Percentiles rank a stretch among this genome's conserved stretches.
These are phyloP conservation scores for Cylas formicarius DNA, from an alignment of 1,140 invertebrate species.

Conservation along the genomic window DNA sequence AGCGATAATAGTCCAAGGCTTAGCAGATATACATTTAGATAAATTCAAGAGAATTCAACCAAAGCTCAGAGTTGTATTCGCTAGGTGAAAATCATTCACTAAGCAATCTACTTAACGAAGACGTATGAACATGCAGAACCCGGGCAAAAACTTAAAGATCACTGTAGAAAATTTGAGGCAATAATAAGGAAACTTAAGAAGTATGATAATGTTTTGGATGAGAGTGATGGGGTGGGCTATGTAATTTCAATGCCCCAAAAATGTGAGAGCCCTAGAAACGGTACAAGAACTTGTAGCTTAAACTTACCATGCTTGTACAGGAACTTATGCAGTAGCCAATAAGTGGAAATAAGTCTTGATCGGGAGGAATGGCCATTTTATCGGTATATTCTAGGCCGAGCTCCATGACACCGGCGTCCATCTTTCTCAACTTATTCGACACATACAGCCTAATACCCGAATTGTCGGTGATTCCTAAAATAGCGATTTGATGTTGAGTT, in stretches of 20 bases:
- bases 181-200: too few relatives aligned
- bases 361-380: conserved; percentile 95
- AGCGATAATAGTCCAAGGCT: too few relatives aligned
- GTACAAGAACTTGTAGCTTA: too few relatives aligned
- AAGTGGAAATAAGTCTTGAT: conserved; percentile 67
- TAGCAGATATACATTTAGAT: too few relatives aligned
- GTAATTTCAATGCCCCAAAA: not conserved
- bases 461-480: conserved; percentile 71
- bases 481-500: conserved; percentile 2
- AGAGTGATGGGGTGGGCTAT: not conserved
- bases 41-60: too few relatives aligned
- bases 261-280: too few relatives aligned
- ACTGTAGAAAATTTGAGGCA: too few relatives aligned
- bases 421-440: conserved; percentile 62
- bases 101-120: too few relatives aligned
- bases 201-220: not conserved
- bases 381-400: conserved; percentile 93
- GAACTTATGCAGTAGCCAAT: conserved; percentile 88
- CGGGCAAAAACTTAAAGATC: too few relatives aligned
- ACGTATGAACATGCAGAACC: too few relatives aligned
- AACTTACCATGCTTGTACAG: conserved; percentile 76
- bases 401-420: conserved; percentile 95
- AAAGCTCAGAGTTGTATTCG: too few relatives aligned
- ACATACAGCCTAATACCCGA: conserved; percentile 80
- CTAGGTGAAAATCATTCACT: too few relatives aligned